phyloP scores from a whole-genome alignment of 2,797 vertebrate genomes.

The Danio albolineatus region DNA sequence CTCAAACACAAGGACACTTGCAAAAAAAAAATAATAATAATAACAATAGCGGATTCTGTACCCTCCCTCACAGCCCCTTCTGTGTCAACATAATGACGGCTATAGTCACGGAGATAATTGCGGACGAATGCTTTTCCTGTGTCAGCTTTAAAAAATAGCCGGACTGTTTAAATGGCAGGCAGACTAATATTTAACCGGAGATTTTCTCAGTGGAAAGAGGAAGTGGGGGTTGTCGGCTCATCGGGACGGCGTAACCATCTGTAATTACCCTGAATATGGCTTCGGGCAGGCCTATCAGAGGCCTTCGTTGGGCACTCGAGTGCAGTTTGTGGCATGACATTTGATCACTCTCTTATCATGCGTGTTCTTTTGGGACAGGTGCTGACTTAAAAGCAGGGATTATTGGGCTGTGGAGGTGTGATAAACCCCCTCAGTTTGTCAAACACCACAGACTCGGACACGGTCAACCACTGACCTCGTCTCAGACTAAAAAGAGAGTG shows the following conservation, averaged over 20 bases:
- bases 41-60: constrained; percentile 4
- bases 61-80: background rate
- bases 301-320: background rate
- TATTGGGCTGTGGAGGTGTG: constrained; percentile 50
- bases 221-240: constrained; percentile 1
- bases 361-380: constrained; percentile 40
- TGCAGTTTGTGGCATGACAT: constrained; percentile 35
- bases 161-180: constrained; percentile 30
- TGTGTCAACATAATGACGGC: constrained; percentile 51
- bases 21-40: constrained; percentile 5
- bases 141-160: constrained; percentile 57
- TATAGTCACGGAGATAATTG: constrained; percentile 55
- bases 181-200: constrained; percentile 46
- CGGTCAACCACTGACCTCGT: constrained; percentile 29
- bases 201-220: constrained; percentile 39
- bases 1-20: constrained; percentile 7
- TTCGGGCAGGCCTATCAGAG: constrained; percentile 39
- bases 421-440: constrained; percentile 48
- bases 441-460: constrained; percentile 38
- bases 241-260: constrained; percentile 12
- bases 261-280: constrained; percentile 52
- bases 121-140: constrained; percentile 51
- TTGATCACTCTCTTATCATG: constrained; percentile 56
- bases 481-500: constrained; percentile 20
- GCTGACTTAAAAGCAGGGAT: constrained; percentile 48